Conservation (phyloP, 2,113 vertebrate species). For the Indicator indicator region DNA sequence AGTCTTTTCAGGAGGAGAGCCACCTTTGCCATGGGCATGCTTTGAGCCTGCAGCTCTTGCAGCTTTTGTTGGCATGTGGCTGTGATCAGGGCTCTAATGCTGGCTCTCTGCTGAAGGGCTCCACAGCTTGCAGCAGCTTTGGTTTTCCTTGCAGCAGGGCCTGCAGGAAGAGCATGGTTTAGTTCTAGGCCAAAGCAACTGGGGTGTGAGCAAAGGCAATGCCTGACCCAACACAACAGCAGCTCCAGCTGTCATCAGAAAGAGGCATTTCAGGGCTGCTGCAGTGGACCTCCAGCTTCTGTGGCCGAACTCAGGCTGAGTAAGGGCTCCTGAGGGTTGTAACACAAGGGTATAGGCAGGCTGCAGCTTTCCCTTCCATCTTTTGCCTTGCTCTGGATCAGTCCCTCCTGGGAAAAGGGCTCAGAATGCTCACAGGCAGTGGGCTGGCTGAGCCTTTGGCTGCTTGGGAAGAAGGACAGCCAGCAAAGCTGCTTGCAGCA, state of each 20-base stretch:
- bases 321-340: not conserved
- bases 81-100: not conserved
- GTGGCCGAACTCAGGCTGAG: not conserved
- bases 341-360: not conserved
- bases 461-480: not conserved
- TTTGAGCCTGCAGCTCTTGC: not conserved
- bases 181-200: not conserved
- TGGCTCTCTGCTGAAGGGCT: not conserved
- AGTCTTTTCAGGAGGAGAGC: constrained; percentile 1
- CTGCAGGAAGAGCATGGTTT: not conserved
- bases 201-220: not conserved
- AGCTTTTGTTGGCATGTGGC: not conserved
- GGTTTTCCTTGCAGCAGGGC: not conserved
- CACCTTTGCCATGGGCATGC: not conserved
- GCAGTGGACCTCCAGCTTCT: not conserved
- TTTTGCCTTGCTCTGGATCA: not conserved
- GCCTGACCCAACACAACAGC: not conserved
- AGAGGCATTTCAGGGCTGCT: not conserved
- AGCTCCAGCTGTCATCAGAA: not conserved
- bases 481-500: not conserved
- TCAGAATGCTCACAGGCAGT: not conserved
- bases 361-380: not conserved
- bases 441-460: not conserved
- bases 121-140: not conserved
- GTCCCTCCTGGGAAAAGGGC: not conserved